Conservation (phyloP, 2,113 vertebrate species). For the Spheniscus mendiculus region DNA sequence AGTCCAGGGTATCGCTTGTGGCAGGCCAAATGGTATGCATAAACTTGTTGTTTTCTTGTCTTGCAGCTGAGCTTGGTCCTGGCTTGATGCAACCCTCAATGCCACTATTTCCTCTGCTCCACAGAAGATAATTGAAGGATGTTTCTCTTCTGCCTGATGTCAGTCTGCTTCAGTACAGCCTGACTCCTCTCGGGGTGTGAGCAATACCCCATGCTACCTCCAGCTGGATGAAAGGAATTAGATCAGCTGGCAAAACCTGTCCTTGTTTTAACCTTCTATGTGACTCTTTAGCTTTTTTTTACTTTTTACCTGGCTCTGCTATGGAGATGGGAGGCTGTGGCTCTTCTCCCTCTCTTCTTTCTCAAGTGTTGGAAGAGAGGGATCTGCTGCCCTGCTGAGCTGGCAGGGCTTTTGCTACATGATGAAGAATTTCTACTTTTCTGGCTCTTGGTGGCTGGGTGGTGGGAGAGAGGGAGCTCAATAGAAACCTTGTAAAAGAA, state of each 20-base stretch:
- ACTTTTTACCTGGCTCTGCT: not conserved
- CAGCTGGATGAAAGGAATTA: not conserved
- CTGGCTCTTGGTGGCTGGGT: not conserved
- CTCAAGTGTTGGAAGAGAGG: not conserved
- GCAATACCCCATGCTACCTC: not conserved
- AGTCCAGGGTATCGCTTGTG: fast-evolving
- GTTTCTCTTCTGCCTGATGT: slow-evolving; percentile 19
- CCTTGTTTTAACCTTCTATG: not conserved
- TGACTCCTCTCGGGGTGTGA: not conserved
- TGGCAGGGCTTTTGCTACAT: not conserved
- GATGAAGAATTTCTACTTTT: not conserved
- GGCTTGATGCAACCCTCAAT: not conserved
- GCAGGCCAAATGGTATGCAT: not conserved
- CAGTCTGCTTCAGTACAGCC: slow-evolving; percentile 1
- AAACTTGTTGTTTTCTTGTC: slow-evolving; percentile 6
- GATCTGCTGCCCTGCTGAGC: not conserved
- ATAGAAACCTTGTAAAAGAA: not conserved
- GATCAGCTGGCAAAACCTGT: not conserved
- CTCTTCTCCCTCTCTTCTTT: not conserved
- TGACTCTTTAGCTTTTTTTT: not conserved
- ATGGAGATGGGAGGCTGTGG: not conserved
- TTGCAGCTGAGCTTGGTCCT: slow-evolving; percentile 50
- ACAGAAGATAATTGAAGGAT: slow-evolving; percentile 44
- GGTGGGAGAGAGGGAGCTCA: not conserved
- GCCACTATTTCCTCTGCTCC: slow-evolving; percentile 28